Conservation (phyloP, 2,888 invertebrate genomes). For the Eledona agricola region DNA sequence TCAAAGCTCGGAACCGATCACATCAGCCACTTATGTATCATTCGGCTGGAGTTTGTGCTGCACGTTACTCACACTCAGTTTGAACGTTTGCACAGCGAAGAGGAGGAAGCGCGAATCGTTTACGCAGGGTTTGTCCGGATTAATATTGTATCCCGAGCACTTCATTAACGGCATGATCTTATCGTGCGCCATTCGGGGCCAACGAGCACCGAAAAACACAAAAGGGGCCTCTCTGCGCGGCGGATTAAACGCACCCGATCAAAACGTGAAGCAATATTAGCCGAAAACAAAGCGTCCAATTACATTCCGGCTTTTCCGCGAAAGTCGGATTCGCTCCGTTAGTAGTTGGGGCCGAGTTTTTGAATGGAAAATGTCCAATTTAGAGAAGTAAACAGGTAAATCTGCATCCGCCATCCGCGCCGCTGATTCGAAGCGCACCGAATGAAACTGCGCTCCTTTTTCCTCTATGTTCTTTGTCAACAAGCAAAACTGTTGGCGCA, state of each 20-base stretch:
- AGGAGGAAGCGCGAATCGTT: constrained; percentile 31
- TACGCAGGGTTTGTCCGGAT: constrained; percentile 42
- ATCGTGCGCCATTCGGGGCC: constrained; percentile 38
- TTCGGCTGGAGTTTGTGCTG: constrained; percentile 31
- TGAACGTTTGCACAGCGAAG: constrained; percentile 37
- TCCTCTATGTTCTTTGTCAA: too few relatives aligned
- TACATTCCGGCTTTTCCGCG: constrained; percentile 3
- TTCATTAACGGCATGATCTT: constrained; percentile 46
- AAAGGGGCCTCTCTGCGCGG: constrained; percentile 9
- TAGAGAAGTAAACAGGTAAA: too few relatives aligned
- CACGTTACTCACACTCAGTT: constrained; percentile 35
- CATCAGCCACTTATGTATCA: constrained; percentile 39
- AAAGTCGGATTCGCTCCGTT: too few relatives aligned
- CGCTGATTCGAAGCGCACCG: too few relatives aligned
- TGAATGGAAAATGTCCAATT: too few relatives aligned
- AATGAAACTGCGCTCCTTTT: too few relatives aligned
- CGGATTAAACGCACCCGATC: too few relatives aligned
- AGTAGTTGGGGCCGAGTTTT: too few relatives aligned
- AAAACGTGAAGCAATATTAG: constrained; percentile 1
- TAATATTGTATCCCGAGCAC: constrained; percentile 47
- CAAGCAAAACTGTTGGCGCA: too few relatives aligned
- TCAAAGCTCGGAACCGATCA: constrained; percentile 41
- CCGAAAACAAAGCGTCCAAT: background rate
- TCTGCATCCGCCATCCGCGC: too few relatives aligned
- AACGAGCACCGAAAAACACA: constrained; percentile 14